phyloP scores from a whole-genome alignment of 2,113 vertebrate genomes.

The Casuarius casuarius region DNA sequence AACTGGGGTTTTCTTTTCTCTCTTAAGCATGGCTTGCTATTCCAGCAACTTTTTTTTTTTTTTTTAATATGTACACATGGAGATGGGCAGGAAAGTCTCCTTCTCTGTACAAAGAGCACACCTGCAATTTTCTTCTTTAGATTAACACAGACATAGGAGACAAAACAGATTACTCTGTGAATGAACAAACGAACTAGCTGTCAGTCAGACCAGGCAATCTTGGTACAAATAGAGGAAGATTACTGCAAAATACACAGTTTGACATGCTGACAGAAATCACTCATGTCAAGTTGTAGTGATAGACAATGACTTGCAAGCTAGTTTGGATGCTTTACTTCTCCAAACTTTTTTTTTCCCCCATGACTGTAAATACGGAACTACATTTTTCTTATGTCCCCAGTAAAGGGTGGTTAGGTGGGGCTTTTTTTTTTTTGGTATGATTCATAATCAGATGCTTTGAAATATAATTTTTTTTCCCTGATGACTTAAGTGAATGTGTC shows the following conservation, averaged over 20 bases:
- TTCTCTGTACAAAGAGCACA: not conserved
- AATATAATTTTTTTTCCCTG: conserved; percentile 7
- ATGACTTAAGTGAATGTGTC: conserved; percentile 58
- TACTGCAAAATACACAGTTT: conserved; percentile 29
- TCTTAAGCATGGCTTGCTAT: not conserved
- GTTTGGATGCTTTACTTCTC: not conserved
- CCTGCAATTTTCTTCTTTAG: conserved; percentile 44
- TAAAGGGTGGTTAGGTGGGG: not conserved
- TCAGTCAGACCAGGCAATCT: conserved; percentile 41
- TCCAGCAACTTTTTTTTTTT: not conserved
- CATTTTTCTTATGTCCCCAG: not conserved
- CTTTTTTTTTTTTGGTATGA: not conserved
- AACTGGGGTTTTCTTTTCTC: not conserved
- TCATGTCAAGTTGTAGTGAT: not conserved
- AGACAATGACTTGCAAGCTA: not conserved
- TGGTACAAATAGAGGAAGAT: conserved; percentile 44
- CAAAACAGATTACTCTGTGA: conserved; percentile 54
- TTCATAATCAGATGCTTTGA: conserved; percentile 60
- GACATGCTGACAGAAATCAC: conserved; percentile 34
- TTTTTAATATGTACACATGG: not conserved
- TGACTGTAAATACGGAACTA: not conserved
- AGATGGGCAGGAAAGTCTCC: not conserved
- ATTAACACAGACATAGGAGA: conserved; percentile 5
- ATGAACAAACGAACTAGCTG: conserved; percentile 40
- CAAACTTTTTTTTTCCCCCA: not conserved